These are phyloP conservation scores for Torymus auratus DNA, from an alignment of 2,888 invertebrate species.

Conservation along the genomic window DNA sequence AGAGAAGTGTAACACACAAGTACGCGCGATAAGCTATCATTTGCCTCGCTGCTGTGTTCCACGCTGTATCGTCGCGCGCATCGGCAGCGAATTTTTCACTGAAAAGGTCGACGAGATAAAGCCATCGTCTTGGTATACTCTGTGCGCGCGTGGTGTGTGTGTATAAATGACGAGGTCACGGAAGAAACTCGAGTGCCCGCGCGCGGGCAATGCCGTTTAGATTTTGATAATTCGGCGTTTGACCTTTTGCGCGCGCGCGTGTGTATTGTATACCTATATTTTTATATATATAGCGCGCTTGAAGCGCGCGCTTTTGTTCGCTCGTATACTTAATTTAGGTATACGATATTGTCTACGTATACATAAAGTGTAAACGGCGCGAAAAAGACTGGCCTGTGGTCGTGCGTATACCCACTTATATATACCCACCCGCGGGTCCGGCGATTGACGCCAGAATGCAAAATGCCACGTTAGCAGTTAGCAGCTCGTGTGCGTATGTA, in stretches of 20 bases:
- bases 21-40: conserved; percentile 46
- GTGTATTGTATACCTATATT: conserved; percentile 2
- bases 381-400: too few species aligned
- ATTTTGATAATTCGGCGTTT: not conserved
- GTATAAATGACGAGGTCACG: conserved; percentile 4
- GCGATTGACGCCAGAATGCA: conserved; percentile 33
- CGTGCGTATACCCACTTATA: too few species aligned
- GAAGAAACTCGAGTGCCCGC: too few species aligned
- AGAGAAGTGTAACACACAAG: conserved; percentile 27
- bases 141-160: not conserved
- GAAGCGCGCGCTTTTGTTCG: conserved; percentile 9
- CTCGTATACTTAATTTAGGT: too few species aligned
- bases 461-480: conserved; percentile 46
- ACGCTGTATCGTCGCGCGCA: not conserved
- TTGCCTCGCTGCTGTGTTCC: conserved; percentile 14
- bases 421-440: not conserved
- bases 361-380: too few species aligned
- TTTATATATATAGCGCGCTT: not conserved
- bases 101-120: conserved; percentile 13
- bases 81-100: conserved; percentile 16
- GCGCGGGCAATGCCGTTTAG: too few species aligned
- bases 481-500: too few species aligned
- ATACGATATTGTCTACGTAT: too few species aligned
- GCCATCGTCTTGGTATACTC: too few species aligned
- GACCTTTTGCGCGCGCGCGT: not conserved